These are phyloP conservation scores for Pseudois nayaur DNA, from an alignment of 2,113 vertebrate species.

Conservation along the genomic window DNA sequence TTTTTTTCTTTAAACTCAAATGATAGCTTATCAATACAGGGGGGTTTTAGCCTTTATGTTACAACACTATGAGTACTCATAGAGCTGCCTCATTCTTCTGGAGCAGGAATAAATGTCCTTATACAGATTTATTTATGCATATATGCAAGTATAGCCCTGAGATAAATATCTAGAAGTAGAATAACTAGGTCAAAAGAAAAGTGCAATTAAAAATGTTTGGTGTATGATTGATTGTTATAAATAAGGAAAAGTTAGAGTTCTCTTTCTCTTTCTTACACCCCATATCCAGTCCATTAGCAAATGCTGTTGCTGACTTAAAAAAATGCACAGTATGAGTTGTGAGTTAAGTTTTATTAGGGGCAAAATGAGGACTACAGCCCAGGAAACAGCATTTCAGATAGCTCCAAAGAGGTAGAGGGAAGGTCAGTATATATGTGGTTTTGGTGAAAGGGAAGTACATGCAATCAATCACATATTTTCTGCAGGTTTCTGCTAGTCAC, in stretches of 20 bases:
- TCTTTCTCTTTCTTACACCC: not conserved
- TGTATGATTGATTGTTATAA: not conserved
- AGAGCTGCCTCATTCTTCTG: not conserved
- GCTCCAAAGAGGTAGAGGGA: not conserved
- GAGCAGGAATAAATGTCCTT: not conserved
- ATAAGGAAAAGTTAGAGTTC: not conserved
- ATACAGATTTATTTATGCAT: not conserved
- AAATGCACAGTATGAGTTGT: not conserved
- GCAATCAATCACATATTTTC: not conserved
- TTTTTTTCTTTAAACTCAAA: not conserved
- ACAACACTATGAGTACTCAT: not conserved
- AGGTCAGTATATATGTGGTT: not conserved
- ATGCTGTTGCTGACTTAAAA: not conserved
- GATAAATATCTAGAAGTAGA: not conserved
- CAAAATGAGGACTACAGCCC: not conserved
- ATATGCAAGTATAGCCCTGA: not conserved
- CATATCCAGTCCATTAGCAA: not conserved
- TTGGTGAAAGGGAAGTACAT: not conserved
- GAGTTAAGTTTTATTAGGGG: not conserved
- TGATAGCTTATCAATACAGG: not conserved
- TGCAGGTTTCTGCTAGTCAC: not conserved
- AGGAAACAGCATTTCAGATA: not conserved
- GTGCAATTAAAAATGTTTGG: not conserved
- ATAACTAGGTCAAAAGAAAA: conserved; percentile 6
- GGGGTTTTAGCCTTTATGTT: not conserved